These are phyloP conservation scores for Cremastinae sp. DNA, from an alignment of 2,888 invertebrate species.

Conservation along the genomic window DNA sequence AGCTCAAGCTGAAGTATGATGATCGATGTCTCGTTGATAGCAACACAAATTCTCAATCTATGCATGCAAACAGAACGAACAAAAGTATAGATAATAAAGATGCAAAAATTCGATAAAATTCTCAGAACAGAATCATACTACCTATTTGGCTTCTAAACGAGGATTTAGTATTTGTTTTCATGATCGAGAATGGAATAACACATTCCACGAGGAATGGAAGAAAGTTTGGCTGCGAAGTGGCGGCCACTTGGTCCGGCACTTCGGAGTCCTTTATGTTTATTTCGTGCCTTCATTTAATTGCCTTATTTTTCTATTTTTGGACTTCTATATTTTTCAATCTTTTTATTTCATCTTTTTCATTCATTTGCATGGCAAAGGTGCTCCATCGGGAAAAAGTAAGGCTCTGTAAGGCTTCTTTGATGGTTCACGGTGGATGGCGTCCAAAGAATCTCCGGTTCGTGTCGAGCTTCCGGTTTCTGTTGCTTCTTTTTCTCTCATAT, in stretches of 20 bases:
- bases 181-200: constrained; percentile 8
- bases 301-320: constrained; percentile 16
- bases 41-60: no score
- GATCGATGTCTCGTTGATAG: no score
- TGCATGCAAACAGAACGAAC: no score
- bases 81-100: no score
- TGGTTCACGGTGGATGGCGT: constrained; percentile 45
- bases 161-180: no score
- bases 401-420: constrained; percentile 57
- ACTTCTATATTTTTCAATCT: constrained; percentile 9
- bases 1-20: no score
- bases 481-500: background rate
- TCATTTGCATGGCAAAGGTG: constrained; percentile 60
- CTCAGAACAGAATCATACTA: no score
- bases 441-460: constrained; percentile 54
- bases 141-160: no score
- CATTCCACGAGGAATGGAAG: constrained; percentile 29
- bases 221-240: constrained; percentile 35
- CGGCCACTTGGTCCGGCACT: constrained; percentile 51
- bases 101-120: no score
- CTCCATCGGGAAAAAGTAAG: constrained; percentile 48
- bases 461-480: constrained; percentile 45
- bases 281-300: constrained; percentile 1
- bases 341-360: constrained; percentile 39
- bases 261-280: constrained; percentile 2